Percentiles rank a stretch among this genome's conserved stretches.
Conservation (phyloP, 92 coral and sea anemone genomes). For the Epizoanthus fatuus region DNA sequence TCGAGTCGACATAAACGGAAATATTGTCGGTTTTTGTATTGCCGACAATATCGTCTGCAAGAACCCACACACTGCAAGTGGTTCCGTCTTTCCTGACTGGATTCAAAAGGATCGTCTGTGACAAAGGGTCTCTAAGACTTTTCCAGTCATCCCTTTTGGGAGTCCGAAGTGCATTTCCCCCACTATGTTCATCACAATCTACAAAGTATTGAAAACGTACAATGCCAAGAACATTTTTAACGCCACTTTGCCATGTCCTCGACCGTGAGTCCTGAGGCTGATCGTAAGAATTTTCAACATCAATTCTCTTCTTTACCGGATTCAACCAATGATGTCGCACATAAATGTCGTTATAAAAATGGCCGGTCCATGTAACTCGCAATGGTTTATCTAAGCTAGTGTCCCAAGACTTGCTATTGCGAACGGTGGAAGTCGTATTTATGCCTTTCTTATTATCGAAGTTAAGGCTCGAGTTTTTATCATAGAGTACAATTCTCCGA, state of each 20-base stretch:
- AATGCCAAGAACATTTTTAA: neutral
- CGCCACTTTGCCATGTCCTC: neutral
- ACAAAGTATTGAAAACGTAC: neutral
- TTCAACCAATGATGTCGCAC: neutral
- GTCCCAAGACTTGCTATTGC: neutral
- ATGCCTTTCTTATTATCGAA: neutral
- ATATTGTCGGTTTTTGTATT: neutral
- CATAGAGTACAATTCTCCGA: neutral
- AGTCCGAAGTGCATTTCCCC: neutral
- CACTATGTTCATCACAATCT: neutral
- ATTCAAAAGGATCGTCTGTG: neutral
- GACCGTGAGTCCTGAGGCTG: neutral
- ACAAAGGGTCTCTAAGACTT: neutral
- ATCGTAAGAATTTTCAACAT: neutral
- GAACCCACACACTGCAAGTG: neutral
- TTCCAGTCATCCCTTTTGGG: neutral
- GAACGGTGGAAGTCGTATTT: neutral
- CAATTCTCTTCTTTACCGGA: neutral
- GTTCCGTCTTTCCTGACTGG: neutral
- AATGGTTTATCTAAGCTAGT: neutral
- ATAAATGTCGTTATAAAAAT: neutral
- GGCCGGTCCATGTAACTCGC: neutral
- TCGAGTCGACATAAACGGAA: neutral
- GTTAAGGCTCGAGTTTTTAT: neutral
- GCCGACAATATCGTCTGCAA: neutral